phyloP scores from a whole-genome alignment of 2,797 vertebrate genomes.

The Gallinago nigripennis region DNA sequence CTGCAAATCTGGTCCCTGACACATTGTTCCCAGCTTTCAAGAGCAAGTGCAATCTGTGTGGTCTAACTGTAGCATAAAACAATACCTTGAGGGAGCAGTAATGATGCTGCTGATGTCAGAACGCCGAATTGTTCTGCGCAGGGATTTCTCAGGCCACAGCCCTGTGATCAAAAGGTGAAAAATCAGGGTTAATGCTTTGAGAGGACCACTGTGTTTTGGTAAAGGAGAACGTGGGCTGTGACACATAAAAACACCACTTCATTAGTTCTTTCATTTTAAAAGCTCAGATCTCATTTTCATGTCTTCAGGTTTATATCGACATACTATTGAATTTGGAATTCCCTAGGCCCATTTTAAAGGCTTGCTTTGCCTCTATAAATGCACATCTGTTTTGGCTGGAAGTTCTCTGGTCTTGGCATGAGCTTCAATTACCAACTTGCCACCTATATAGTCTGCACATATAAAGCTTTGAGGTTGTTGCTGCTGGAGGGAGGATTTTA shows the following conservation, averaged over 20 bases:
- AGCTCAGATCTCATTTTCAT: not conserved
- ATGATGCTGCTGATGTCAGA: not conserved
- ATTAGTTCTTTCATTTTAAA: not conserved
- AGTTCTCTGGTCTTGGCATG: not conserved
- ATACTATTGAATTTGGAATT: not conserved
- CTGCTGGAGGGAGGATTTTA: not conserved
- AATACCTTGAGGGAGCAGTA: not conserved
- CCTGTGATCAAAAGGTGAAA: not conserved
- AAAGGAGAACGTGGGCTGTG: not conserved
- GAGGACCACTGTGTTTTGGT: not conserved
- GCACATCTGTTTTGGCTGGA: slow-evolving; percentile 17
- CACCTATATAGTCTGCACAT: not conserved
- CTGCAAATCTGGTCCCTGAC: not conserved
- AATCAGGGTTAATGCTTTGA: not conserved
- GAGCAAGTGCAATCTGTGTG: not conserved
- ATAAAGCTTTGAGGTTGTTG: not conserved
- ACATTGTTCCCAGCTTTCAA: not conserved
- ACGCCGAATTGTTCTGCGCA: rapidly evolving
- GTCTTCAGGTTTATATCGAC: not conserved
- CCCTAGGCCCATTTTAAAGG: not conserved
- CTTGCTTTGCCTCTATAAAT: slow-evolving; percentile 12
- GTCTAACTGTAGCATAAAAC: not conserved
- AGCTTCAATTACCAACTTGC: not conserved
- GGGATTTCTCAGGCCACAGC: not conserved
- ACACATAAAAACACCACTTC: not conserved